Conservation (phyloP, 1,140 invertebrate genomes). For the Proctacanthus coquilletti region DNA sequence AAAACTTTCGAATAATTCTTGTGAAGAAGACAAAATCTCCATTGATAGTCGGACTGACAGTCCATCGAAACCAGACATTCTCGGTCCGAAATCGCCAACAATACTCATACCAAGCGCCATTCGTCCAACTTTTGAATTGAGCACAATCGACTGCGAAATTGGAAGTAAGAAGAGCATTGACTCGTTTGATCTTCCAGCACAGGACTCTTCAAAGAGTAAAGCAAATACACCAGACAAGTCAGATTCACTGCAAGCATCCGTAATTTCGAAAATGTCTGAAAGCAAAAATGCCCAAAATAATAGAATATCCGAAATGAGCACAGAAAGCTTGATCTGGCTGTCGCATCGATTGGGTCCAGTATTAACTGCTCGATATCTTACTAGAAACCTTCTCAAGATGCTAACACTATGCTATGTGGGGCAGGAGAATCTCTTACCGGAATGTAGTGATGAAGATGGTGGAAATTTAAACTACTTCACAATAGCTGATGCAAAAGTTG, state of each 20-base stretch:
- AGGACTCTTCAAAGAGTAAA: slow-evolving; percentile 12
- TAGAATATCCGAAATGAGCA: slow-evolving; percentile 76
- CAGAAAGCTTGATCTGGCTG: slow-evolving; percentile 82
- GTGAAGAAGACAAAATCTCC: slow-evolving; percentile 23
- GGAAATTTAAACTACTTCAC: slow-evolving; percentile 38
- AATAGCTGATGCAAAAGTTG: slow-evolving; percentile 40
- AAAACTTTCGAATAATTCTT: slow-evolving; percentile 13
- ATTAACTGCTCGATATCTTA: slow-evolving; percentile 76
- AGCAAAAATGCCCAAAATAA: slow-evolving; percentile 29
- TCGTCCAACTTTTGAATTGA: slow-evolving; percentile 34
- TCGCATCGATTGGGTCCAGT: slow-evolving; percentile 89
- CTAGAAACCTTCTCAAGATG: slow-evolving; percentile 84
- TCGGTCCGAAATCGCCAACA: slow-evolving; percentile 35
- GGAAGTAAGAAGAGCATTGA: slow-evolving; percentile 37
- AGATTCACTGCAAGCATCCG: slow-evolving; percentile 24
- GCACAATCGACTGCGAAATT: slow-evolving; percentile 42
- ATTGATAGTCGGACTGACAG: slow-evolving; percentile 13
- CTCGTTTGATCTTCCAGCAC: slow-evolving; percentile 24
- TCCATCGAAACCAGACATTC: slow-evolving; percentile 11
- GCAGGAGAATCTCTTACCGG: slow-evolving; percentile 52
- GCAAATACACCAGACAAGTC: slow-evolving; percentile 3
- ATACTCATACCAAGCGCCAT: slow-evolving; percentile 38
- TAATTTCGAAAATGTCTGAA: slow-evolving; percentile 19
- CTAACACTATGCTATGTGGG: slow-evolving; percentile 85
- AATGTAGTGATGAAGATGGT: slow-evolving; percentile 20